Evolutionary conservation across 2,888 invertebrate species (phyloP), one percentile per base, ranked within the genome.

Genomic region (Agrochola macilenta): DNA sequence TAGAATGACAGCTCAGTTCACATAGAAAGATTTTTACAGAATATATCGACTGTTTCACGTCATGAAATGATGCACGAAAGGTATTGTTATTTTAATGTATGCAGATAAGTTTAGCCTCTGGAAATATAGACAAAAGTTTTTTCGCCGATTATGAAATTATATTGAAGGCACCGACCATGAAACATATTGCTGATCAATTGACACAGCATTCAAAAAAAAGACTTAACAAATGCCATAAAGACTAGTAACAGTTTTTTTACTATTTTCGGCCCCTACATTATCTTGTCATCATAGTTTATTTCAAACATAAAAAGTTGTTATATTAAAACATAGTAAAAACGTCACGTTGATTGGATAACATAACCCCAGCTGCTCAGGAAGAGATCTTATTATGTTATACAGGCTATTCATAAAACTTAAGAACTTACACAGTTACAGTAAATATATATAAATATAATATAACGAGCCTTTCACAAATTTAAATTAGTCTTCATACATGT

Each of bases 21-120:
- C 35, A 4, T 35, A 35, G 35, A 35, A 35, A 35, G 35, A 35
- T 35, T 35, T 35, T 2, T 35, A 35, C 35, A 4, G 35, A 35
- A 35, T 35, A 35, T 35, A 35, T 35, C 35, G 4, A 52, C 68
- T 58, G 35, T 43, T 74, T 74, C 23, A 17, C 39, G n/a, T n/a
- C n/a, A n/a, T n/a, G n/a, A n/a, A n/a, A 17, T 57, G 30, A 68
- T 52, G 57, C 66, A 39, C 8, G 30, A 14, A 57, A 49, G 20
- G 49, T 57, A 57, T n/a, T 57, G 43, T 30, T 26, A 52, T 75
- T 68, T 58, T 58, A 3, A 58, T 49, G 20, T 39, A 81, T 39
- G 11, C n/a, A 23, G 11, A 30, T 49, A 43, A 5, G 23, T 30
- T 2, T 17, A 17, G 9, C 14, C 20, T 63, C 11, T 43, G 20